A percentile compares a stretch with the other conserved stretches of the same genome.
phyloP scores from a whole-genome alignment of 2,113 vertebrate species.

The Microtus montanus region DNA sequence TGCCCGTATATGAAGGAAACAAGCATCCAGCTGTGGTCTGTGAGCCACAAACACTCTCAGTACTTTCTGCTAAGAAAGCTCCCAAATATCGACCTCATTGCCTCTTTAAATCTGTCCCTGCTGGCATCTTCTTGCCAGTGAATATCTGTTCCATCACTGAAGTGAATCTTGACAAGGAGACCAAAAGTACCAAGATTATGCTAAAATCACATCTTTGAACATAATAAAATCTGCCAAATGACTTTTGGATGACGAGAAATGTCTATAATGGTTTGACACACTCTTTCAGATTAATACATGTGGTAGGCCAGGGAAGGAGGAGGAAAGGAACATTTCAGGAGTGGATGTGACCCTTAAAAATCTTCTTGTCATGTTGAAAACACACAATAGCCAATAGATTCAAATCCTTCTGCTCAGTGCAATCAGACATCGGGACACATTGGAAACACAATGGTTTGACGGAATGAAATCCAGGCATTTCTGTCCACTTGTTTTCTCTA shows the following conservation, averaged over 20 bases:
- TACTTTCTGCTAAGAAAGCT: constrained; percentile 27
- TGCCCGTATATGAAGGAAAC: not conserved
- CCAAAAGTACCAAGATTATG: not conserved
- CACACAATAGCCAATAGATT: not conserved
- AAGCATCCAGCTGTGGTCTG: constrained; percentile 39
- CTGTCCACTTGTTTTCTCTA: not conserved
- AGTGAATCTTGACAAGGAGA: not conserved
- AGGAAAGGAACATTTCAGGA: not conserved
- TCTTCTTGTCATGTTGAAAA: not conserved
- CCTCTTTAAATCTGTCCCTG: not conserved
- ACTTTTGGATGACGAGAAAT: not conserved
- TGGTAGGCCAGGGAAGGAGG: not conserved
- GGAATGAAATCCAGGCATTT: not conserved
- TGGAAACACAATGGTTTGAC: not conserved
- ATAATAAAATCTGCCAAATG: not conserved
- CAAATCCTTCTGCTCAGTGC: not conserved
- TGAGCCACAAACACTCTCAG: constrained; percentile 56
- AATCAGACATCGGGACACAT: not conserved
- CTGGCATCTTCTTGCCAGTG: not conserved
- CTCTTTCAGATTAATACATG: not conserved
- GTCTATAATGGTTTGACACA: not conserved
- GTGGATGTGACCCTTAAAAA: not conserved
- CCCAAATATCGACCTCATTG: not conserved
- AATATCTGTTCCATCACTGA: not conserved
- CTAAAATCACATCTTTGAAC: not conserved